Conservation (phyloP, 2,113 vertebrate genomes). For the Psittacula cyanocephala region DNA sequence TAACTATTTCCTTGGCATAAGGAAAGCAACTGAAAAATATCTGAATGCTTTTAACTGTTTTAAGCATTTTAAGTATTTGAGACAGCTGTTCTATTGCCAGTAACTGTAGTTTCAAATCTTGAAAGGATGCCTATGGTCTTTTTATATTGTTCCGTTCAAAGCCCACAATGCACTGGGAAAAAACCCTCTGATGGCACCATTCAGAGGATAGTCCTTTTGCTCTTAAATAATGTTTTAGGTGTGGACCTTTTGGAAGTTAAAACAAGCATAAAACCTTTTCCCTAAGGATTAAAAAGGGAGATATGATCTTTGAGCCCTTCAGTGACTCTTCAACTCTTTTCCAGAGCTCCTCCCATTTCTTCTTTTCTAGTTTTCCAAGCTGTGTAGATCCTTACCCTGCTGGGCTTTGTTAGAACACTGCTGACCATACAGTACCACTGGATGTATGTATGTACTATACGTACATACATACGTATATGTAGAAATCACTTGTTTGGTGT, state of each 20-base stretch:
- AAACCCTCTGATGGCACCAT: neutral
- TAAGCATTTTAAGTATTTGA: neutral
- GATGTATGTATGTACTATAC: too few species aligned
- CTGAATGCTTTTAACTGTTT: neutral
- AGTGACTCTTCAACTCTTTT: neutral
- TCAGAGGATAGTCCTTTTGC: neutral
- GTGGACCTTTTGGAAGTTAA: neutral
- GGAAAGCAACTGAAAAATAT: neutral
- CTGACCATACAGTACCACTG: neutral
- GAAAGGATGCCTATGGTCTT: neutral
- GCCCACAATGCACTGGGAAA: accelerated
- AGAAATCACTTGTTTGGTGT: neutral
- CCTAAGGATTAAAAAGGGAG: neutral
- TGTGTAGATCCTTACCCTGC: neutral
- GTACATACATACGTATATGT: neutral
- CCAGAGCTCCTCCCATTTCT: neutral
- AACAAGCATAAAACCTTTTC: neutral
- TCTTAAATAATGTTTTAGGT: neutral
- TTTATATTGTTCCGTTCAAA: accelerated
- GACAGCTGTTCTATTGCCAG: neutral
- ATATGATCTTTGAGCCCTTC: neutral
- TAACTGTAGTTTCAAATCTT: neutral
- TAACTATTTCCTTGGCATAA: neutral
- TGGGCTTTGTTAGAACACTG: neutral
- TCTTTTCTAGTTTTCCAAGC: neutral